Conservation (phyloP, 1,140 invertebrate genomes). For the Mactra quadrangularis region DNA sequence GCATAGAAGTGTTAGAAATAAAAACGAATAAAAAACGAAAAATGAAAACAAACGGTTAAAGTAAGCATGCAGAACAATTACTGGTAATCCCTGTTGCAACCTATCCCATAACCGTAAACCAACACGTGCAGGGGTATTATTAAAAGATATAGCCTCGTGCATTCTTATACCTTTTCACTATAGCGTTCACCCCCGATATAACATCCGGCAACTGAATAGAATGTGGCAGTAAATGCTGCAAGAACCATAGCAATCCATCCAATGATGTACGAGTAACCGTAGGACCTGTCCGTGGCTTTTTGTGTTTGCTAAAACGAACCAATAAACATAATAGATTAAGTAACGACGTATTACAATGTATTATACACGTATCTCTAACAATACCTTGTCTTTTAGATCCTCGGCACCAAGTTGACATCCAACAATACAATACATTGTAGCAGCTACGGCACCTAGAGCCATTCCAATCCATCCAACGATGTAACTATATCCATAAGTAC, state of each 20-base stretch:
- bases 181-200: constrained; percentile 75
- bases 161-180: constrained; percentile 32
- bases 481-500: constrained; percentile 79
- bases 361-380: background rate
- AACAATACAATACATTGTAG: constrained; percentile 78
- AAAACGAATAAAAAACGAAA: too few species aligned
- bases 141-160: too few species aligned
- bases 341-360: background rate
- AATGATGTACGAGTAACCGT: constrained; percentile 80
- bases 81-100: too few species aligned
- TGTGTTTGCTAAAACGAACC: constrained; percentile 68
- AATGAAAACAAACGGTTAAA: too few species aligned
- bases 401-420: constrained; percentile 76
- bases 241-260: constrained; percentile 80
- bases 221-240: constrained; percentile 76
- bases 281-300: constrained; percentile 64
- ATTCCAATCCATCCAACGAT: constrained; percentile 80
- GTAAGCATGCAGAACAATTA: too few species aligned
- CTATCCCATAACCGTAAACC: too few species aligned
- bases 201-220: constrained; percentile 79
- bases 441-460: constrained; percentile 75
- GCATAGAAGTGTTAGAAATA: too few species aligned
- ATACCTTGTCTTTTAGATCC: constrained; percentile 15
- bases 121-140: too few species aligned
- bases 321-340: background rate